These are phyloP conservation scores for Puma concolor DNA, from an alignment of 2,113 vertebrate species.

Conservation along the genomic window DNA sequence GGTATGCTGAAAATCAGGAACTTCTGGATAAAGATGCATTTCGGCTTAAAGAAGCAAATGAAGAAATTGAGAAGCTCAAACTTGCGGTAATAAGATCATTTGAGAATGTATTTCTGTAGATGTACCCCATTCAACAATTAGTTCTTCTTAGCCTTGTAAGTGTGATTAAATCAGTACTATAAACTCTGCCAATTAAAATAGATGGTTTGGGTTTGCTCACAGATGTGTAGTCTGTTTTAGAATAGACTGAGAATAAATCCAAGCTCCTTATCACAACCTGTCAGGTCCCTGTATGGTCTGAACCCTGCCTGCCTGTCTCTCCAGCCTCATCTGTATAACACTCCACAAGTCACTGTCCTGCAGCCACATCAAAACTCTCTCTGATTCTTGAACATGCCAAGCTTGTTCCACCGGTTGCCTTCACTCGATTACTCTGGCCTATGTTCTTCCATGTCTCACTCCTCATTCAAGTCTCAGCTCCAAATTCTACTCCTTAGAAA, in stretches of 20 bases:
- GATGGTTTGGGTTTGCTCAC: neutral
- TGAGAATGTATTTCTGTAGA: conserved; percentile 26
- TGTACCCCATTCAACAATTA: neutral
- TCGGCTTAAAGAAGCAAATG: conserved; percentile 90
- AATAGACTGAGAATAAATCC: neutral
- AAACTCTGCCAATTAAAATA: neutral
- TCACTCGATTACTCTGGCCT: neutral
- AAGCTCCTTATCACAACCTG: neutral
- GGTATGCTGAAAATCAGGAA: conserved; percentile 97
- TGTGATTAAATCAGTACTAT: neutral
- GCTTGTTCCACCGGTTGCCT: neutral
- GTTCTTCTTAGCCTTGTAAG: neutral
- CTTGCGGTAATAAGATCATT: conserved; percentile 86
- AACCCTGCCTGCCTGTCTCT: neutral
- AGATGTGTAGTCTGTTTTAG: neutral
- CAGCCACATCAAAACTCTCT: neutral
- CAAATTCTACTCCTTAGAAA: neutral
- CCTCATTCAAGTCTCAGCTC: neutral
- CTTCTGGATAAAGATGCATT: conserved; percentile 92
- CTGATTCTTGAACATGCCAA: neutral
- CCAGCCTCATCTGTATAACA: neutral
- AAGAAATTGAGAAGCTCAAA: conserved; percentile 90
- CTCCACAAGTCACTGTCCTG: neutral
- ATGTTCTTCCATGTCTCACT: neutral
- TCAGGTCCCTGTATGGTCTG: neutral